A percentile compares a stretch with the other conserved stretches of the same genome.
These are phyloP conservation scores for Plutella xylostella DNA, from an alignment of 2,888 invertebrate genomes.

Conservation along the genomic window DNA sequence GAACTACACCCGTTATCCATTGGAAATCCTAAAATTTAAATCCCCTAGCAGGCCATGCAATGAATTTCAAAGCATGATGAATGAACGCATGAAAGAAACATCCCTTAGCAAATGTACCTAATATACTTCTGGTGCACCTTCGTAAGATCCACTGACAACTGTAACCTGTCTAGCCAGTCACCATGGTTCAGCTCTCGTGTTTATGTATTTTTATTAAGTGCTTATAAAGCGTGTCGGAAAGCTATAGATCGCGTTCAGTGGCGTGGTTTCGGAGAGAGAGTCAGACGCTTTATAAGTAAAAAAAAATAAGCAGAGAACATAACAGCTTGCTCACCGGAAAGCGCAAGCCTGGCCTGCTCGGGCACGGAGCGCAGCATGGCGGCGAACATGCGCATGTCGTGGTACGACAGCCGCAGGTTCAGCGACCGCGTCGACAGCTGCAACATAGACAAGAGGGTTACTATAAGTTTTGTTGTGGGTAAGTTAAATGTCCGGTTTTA, in stretches of 20 bases:
- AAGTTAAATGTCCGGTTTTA: too few relatives aligned
- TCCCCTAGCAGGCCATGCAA: too few relatives aligned
- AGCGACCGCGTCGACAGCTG: constrained; percentile 78
- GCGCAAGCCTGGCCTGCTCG: constrained; percentile 77
- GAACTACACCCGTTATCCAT: too few relatives aligned
- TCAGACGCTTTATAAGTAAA: too few relatives aligned
- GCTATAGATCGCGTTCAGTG: not conserved
- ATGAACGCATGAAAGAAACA: not conserved
- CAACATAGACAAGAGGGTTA: constrained; percentile 17
- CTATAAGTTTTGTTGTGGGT: too few relatives aligned
- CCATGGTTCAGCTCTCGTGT: not conserved
- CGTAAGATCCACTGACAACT: not conserved
- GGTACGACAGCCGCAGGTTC: constrained; percentile 89
- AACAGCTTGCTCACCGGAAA: constrained; percentile 32
- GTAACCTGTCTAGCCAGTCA: not conserved
- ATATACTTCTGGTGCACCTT: too few relatives aligned
- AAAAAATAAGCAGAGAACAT: too few relatives aligned
- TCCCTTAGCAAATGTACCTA: too few relatives aligned
- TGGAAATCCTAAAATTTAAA: too few relatives aligned
- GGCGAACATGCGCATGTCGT: constrained; percentile 92
- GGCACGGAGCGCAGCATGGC: constrained; percentile 90
- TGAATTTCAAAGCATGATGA: not conserved
- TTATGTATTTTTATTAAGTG: not conserved
- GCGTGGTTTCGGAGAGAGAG: not conserved
- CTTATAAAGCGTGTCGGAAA: not conserved